Percentiles rank a stretch among this genome's conserved stretches.
Evolutionary conservation across 2,888 invertebrate species (phyloP).

Genomic region (Drosophila dives): DNA sequence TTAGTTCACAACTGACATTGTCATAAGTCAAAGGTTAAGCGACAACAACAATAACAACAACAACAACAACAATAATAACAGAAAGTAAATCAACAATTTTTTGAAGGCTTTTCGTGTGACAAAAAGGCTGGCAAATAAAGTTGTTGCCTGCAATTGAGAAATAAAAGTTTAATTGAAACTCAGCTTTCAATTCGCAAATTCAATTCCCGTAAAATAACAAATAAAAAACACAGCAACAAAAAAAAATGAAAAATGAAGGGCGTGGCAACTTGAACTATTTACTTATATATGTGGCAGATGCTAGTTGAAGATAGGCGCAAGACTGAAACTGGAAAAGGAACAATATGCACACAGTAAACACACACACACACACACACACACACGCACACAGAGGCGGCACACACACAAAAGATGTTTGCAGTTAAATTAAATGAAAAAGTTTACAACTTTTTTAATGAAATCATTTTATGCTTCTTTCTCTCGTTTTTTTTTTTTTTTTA

Average conservation of each 20-base stretch:
- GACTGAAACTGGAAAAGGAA: slow-evolving; percentile 21
- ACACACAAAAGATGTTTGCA: slow-evolving; percentile 78
- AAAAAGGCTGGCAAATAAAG: slow-evolving; percentile 30
- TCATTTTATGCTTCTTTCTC: slow-evolving; percentile 72
- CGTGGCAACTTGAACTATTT: slow-evolving; percentile 37
- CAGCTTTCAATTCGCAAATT: slow-evolving; percentile 42
- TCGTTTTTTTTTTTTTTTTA: not conserved
- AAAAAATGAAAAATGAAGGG: not conserved
- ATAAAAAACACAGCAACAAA: slow-evolving; percentile 16
- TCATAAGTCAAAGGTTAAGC: slow-evolving; percentile 34
- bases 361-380: slow-evolving; percentile 7
- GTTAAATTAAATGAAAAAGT: slow-evolving; percentile 81
- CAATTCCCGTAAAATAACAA: slow-evolving; percentile 43
- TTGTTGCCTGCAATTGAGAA: slow-evolving; percentile 43
- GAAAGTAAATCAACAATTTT: slow-evolving; percentile 8
- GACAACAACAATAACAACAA: slow-evolving; percentile 1
- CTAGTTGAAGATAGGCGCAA: slow-evolving; percentile 38
- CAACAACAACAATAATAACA: not conserved
- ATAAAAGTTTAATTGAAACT: slow-evolving; percentile 78
- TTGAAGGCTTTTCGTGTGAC: slow-evolving; percentile 42
- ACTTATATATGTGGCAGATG: slow-evolving; percentile 28
- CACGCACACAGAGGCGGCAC: slow-evolving; percentile 7
- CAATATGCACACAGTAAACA: slow-evolving; percentile 19
- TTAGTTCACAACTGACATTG: slow-evolving; percentile 12
- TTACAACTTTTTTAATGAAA: slow-evolving; percentile 80